These are phyloP conservation scores for Halyomorpha halys DNA, from an alignment of 1,140 invertebrate genomes.

Conservation along the genomic window DNA sequence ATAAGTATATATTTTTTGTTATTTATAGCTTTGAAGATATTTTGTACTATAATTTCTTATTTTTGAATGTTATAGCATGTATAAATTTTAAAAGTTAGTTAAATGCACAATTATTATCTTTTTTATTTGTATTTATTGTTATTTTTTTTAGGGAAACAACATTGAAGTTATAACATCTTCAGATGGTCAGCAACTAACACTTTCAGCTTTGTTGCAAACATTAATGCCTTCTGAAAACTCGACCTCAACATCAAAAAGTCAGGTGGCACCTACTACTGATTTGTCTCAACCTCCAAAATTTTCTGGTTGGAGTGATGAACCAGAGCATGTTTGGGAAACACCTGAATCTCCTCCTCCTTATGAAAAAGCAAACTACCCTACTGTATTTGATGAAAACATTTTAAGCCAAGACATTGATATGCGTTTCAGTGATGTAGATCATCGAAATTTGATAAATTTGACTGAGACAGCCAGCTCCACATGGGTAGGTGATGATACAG, in stretches of 20 bases:
- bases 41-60: no score
- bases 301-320: slow-evolving; percentile 37
- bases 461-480: slow-evolving; percentile 52
- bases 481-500: slow-evolving; percentile 5
- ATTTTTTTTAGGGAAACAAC: slow-evolving; percentile 5
- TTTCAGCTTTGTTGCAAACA: neutral
- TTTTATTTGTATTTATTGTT: no score
- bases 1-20: no score
- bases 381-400: slow-evolving; percentile 43
- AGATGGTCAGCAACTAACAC: slow-evolving; percentile 2
- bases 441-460: slow-evolving; percentile 70
- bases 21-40: no score
- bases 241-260: neutral
- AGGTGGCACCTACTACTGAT: no score
- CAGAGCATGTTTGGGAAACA: slow-evolving; percentile 24
- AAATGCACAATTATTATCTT: no score
- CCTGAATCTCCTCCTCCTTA: slow-evolving; percentile 55
- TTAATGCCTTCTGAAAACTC: neutral
- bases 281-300: slow-evolving; percentile 39
- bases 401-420: slow-evolving; percentile 28
- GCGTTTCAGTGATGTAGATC: slow-evolving; percentile 52
- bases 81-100: no score
- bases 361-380: slow-evolving; percentile 43
- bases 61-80: no score
- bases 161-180: slow-evolving; percentile 21